Evolutionary conservation across 2,888 invertebrate genomes (phyloP), one percentile per base, ranked within the genome.

Genomic region (Mellilla xanthometata): DNA sequence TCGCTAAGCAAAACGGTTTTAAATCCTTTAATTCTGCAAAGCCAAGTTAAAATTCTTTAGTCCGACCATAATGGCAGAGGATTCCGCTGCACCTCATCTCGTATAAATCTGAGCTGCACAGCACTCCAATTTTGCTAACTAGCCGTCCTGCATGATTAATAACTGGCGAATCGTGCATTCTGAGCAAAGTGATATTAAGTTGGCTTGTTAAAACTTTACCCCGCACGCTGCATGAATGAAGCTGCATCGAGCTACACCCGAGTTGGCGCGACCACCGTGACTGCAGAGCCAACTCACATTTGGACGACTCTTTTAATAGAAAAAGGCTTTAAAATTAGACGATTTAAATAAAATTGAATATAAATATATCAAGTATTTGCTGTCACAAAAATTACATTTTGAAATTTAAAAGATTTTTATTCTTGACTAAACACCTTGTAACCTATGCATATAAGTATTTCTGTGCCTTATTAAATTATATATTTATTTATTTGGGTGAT

Each of bases 121-220:
- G 73, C 71, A 73, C 77, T 78, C 73, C 70, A 81, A 80, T 83
- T 81, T 78, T 56, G 72, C 79, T 85, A 88, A 88, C 87, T 87
- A 87, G 85, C 77, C 77, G 72, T 82, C 79, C 71, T 81, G 82
- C 77, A 84, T 87, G 88, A 89, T 88, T 88, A 87, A 89, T 86
- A 86, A 78, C 82, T 72, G 79, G 81, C 73, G 85, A 81, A 83
- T 85, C 79, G 82, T 78, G 83, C 80, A 83, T 85, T 82, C 80
- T 75, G 74, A 64, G 79, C 73, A 76, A 84, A 88, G 85, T 87
- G 89, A 88, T 87, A 89, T 88, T 87, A 88, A 89, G 89, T 89
- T 88, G 85, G 83, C 88, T 89, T 87, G 89, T 89, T 89, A 89
- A 87, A 89, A 89, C 87, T 88, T 88, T 79, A 76, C 51, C 72